Evolutionary conservation across 2,113 vertebrate species (phyloP).

Genomic region (Esox niger): DNA sequence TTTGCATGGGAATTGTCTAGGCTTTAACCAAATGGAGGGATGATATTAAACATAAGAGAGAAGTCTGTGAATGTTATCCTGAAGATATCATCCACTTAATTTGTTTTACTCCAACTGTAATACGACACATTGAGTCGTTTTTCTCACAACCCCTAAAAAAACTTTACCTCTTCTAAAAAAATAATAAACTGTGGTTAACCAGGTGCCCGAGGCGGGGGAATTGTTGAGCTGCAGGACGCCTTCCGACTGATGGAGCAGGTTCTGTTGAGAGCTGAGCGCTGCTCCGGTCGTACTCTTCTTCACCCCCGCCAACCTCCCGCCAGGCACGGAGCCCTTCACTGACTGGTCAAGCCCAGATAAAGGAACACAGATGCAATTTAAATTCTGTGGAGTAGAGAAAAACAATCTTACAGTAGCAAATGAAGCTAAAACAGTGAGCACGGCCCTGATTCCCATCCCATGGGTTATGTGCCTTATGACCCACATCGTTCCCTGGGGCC

Average conservation of each 20-base stretch:
- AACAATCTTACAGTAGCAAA: neutral
- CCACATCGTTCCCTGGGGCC: constrained; percentile 87
- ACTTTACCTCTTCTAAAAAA: constrained; percentile 53
- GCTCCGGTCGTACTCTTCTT: constrained; percentile 29
- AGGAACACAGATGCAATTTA: constrained; percentile 29
- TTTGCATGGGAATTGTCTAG: constrained; percentile 31
- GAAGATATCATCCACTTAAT: too few species aligned
- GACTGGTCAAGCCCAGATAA: rapidly evolving
- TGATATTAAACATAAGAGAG: neutral
- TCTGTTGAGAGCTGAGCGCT: neutral
- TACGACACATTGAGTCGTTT: neutral
- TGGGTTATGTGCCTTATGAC: neutral
- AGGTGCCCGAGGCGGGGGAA: constrained; percentile 25
- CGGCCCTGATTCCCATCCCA: too few species aligned
- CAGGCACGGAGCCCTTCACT: neutral
- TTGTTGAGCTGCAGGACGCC: constrained; percentile 4
- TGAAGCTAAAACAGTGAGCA: neutral
- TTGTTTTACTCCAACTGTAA: too few species aligned
- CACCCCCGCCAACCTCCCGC: neutral
- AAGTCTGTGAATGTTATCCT: too few species aligned
- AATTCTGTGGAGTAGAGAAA: constrained; percentile 40
- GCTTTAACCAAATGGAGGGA: constrained; percentile 27
- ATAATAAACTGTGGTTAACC: constrained; percentile 58
- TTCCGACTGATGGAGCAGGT: neutral
- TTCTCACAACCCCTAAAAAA: neutral